Evolutionary conservation across 2,797 vertebrate species (phyloP).

Genomic region (Poeciliopsis turneri): DNA sequence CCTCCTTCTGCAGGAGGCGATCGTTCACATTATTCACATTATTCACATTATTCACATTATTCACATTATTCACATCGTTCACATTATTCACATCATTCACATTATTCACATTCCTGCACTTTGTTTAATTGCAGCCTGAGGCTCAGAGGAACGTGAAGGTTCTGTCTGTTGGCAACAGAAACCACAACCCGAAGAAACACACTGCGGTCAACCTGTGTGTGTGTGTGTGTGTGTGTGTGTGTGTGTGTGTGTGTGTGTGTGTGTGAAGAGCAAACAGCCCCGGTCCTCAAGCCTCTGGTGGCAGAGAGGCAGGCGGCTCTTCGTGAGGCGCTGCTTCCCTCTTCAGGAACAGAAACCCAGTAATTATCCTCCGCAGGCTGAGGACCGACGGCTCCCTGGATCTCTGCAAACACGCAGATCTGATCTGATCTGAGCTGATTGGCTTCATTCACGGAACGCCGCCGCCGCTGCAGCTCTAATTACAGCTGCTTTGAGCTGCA

Average conservation of each 20-base stretch:
- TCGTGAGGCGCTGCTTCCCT: conserved; percentile 34
- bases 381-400: neutral
- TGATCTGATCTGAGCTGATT: conserved; percentile 51
- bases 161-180: neutral
- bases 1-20: no score
- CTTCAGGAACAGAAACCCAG: conserved; percentile 37
- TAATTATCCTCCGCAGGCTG: conserved; percentile 24
- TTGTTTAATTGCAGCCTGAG: neutral
- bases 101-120: no score
- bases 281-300: conserved; percentile 17
- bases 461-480: conserved; percentile 44
- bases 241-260: no score
- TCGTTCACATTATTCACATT: no score
- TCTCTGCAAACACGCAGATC: conserved; percentile 33
- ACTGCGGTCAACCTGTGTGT: neutral
- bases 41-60: no score
- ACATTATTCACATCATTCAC: no score
- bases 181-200: neutral
- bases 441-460: conserved; percentile 35
- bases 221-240: neutral
- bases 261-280: neutral
- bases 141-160: neutral
- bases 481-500: conserved; percentile 3
- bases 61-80: no score
- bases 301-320: conserved; percentile 14